phyloP scores from a whole-genome alignment of 2,888 invertebrate species.

The Fabriciana adippe region DNA sequence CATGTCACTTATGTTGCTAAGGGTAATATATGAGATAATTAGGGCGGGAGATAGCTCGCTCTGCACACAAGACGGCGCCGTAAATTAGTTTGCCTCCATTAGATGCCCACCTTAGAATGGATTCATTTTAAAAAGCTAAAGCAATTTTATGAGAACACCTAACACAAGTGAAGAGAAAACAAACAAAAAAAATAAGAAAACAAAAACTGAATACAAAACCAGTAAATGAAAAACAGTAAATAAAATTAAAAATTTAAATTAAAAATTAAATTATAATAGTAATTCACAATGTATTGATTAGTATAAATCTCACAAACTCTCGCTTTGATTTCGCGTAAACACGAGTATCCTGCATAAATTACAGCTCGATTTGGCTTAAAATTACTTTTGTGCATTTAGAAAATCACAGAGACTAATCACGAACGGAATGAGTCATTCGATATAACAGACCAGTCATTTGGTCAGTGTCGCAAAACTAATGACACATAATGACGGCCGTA shows the following conservation, averaged over 20 bases:
- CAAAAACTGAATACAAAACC: not conserved
- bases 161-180: not conserved
- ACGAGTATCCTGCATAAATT: constrained; percentile 24
- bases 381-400: constrained; percentile 53
- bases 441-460: constrained; percentile 79
- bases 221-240: not conserved
- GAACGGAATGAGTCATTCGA: constrained; percentile 78
- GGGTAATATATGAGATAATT: constrained; percentile 81
- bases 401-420: constrained; percentile 74
- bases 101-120: constrained; percentile 45
- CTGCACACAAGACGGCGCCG: constrained; percentile 61
- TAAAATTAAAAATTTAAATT: too few species aligned
- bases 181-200: not conserved
- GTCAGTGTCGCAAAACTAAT: constrained; percentile 83
- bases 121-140: constrained; percentile 27
- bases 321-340: not conserved
- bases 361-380: constrained; percentile 34
- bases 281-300: not conserved
- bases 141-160: constrained; percentile 4
- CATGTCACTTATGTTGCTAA: constrained; percentile 77
- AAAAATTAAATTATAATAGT: not conserved
- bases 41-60: constrained; percentile 64
- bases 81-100: constrained; percentile 55
- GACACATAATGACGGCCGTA: constrained; percentile 79
- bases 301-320: constrained; percentile 2